Evolutionary conservation across 2,113 vertebrate species (phyloP).

Genomic region (Cinclus cinclus): DNA sequence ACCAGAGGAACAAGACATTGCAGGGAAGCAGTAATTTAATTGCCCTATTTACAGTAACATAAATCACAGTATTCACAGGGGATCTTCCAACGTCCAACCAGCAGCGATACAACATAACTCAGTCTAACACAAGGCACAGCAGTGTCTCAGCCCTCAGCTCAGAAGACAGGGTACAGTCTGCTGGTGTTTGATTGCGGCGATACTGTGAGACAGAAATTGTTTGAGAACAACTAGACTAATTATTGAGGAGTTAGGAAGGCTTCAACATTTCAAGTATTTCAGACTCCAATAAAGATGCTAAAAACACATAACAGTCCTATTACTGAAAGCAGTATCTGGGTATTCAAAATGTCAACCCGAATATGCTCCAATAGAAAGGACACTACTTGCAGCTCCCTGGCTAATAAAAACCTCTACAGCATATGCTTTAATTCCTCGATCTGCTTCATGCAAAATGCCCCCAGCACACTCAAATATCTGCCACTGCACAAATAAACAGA

Average conservation of each 20-base stretch:
- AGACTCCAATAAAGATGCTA: not conserved
- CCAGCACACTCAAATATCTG: not conserved
- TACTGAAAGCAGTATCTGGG: slow-evolving; percentile 4
- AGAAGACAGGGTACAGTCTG: not conserved
- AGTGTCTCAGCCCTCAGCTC: not conserved
- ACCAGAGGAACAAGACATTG: not conserved
- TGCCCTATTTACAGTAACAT: slow-evolving; percentile 1
- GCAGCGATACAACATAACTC: not conserved
- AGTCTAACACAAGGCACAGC: not conserved
- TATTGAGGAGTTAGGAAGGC: not conserved
- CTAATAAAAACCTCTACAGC: not conserved
- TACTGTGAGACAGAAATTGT: not conserved
- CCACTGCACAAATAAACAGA: not conserved
- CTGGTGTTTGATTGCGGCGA: not conserved
- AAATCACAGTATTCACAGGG: not conserved
- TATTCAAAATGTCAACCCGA: slow-evolving; percentile 43
- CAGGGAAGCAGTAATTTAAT: slow-evolving; percentile 5
- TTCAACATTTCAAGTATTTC: not conserved
- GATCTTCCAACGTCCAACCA: not conserved
- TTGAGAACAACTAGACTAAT: slow-evolving; percentile 12
- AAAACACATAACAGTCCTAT: not conserved
- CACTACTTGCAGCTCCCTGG: not conserved
- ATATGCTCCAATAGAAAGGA: slow-evolving; percentile 10
- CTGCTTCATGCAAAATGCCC: not conserved
- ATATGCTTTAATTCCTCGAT: slow-evolving; percentile 8